Percentiles rank a stretch among this genome's conserved stretches.
phyloP scores from a whole-genome alignment of 1,140 invertebrate genomes.

The Zeugodacus cucurbitae region DNA sequence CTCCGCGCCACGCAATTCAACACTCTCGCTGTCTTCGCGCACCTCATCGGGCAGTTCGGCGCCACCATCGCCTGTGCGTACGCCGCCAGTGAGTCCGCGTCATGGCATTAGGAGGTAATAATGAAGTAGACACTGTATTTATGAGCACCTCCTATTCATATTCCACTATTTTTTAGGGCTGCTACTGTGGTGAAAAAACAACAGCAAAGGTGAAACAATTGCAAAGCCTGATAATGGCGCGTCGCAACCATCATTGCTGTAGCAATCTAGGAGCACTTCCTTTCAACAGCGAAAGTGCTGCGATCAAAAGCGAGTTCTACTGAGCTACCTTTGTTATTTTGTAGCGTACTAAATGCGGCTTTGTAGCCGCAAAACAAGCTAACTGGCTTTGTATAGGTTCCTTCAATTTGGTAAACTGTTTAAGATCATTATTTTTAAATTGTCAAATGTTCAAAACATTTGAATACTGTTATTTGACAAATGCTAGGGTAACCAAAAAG shows the following conservation, averaged over 20 bases:
- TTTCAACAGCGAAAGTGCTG: background rate
- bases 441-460: background rate
- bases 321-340: background rate
- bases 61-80: conserved; percentile 69
- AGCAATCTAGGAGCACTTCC: background rate
- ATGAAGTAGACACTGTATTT: background rate
- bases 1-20: conserved; percentile 57
- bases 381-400: background rate
- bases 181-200: conserved; percentile 57
- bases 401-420: background rate
- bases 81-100: conserved; percentile 70
- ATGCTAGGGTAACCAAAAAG: background rate
- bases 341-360: background rate
- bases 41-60: conserved; percentile 67
- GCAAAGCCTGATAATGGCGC: conserved; percentile 14
- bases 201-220: conserved; percentile 53
- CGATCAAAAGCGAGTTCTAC: background rate
- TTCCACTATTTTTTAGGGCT: conserved; percentile 49
- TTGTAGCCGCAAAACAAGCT: background rate
- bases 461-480: background rate
- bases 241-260: background rate
- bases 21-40: conserved; percentile 52
- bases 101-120: conserved; percentile 61
- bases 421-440: background rate
- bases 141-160: background rate